Base-by-base conservation (phyloP, 2,113 vertebrate genomes). In the Chascanopsetta lugubris region DNA sequence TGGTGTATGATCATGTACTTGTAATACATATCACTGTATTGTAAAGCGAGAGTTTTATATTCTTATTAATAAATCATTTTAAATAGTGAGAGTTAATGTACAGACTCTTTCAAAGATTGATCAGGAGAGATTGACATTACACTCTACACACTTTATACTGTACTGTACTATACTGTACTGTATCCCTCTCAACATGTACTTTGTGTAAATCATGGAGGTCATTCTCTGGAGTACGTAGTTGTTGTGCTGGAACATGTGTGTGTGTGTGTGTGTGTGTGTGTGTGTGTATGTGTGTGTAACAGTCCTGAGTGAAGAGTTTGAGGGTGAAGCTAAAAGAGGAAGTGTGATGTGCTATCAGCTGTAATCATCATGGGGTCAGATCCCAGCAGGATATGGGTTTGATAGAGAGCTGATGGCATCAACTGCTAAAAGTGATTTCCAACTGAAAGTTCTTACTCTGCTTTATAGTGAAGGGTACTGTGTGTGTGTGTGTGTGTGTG, bases 371-470 rank as follows among this genome's bases (percentile, higher is more conserved):
- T n/a, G 58, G 17, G 29, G 47, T 34, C 43, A n/a, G 66, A 47
- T 63, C 11, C 53, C 13, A 38, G 58, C 61, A 74, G 67, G 42
- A 73, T 82, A 65, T 76, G 67, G 73, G 47, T 74, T 59, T 67
- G 75, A 79, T 57, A 46, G 55, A 34, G 50, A 38, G 70, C 56
- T 20, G 1, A 49, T 67, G 69, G 57, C 20, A 22, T 72, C 72
- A 54, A 36, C 30, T 65, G 46, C 74, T 69, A 54, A 75, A 75
- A 54, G 26, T 40, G 77, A 81, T 88, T 73, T 61, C 56, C 69
- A 75, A 48, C 54, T 75, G 40, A 77, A 61, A 83, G 80, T 77
- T 64, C 58, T 51, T 75, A 64, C 78, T 75, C 82, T 63, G 18
- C 63, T 83, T 69, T 51, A 42, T 64, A 72, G 49, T 42, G 8